Conservation (phyloP, 2,113 vertebrate species). For the Mixornis gularis region DNA sequence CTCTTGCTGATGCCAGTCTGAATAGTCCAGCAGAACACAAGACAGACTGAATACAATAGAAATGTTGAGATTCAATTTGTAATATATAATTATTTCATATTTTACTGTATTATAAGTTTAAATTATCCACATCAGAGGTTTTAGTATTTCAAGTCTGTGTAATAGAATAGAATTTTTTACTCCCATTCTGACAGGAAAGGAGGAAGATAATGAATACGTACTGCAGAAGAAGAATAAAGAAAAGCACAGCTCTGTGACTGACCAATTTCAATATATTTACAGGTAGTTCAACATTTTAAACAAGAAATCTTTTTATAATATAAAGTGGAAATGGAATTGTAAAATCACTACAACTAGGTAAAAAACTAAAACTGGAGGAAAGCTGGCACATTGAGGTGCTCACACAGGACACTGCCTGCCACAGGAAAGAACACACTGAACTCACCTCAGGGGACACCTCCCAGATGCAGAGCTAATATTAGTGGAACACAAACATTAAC, state of each 20-base stretch:
- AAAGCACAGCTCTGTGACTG: not conserved
- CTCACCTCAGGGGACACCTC: not conserved
- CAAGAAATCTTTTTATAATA: not conserved
- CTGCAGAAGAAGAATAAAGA: not conserved
- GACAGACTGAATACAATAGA: not conserved
- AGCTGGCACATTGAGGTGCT: not conserved
- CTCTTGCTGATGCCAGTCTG: not conserved
- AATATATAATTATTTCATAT: constrained; percentile 9
- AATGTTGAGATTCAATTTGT: not conserved
- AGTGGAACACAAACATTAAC: not conserved
- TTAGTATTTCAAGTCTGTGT: not conserved
- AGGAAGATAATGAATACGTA: constrained; percentile 1
- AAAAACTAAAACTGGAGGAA: not conserved
- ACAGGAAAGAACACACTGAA: not conserved
- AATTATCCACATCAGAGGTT: not conserved
- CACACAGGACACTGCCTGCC: not conserved
- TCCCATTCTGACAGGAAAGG: not conserved
- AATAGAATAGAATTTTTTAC: not conserved
- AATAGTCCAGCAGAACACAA: not conserved
- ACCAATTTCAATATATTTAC: constrained; percentile 12
- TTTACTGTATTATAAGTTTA: not conserved
- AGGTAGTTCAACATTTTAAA: constrained; percentile 15
- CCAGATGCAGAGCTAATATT: not conserved
- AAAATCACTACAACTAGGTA: not conserved
- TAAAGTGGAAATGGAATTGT: not conserved